Evolutionary conservation across 1,140 invertebrate species (phyloP), one percentile per base, ranked within the genome.

Genomic region (Chionoecetes opilio): DNA sequence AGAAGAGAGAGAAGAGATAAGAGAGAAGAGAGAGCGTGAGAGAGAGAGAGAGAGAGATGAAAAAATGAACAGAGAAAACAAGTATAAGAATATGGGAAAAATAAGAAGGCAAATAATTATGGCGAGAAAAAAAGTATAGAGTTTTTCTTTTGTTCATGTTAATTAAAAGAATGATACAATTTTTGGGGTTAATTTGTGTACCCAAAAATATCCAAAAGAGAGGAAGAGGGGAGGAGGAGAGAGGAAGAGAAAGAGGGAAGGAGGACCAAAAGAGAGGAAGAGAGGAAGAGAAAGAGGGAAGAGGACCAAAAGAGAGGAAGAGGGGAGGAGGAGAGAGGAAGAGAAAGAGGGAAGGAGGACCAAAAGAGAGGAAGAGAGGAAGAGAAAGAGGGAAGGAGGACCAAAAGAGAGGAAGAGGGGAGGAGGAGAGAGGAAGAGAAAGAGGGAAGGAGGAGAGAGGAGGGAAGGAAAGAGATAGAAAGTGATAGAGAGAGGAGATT

Each of bases 121-220:
- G 86, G 86, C 21, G 29, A 38, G 26, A 21, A 38, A 38, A 37
- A 88, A 17, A 1, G 46, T 53, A 17, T 14, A 53, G 46, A 53
- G 46, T 8, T 91, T 75, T 84, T 31, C 91, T 37, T 41, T 38
- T 63, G 82, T 92, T 29, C 6, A 63, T 92, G 34, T 38, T 92
- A 92, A 92, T 92, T 84, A 92, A 92, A 82, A 37, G n/a, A 34
- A 92, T 92, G 38, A 84, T 26, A 6, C 32, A 37, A 53, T 91
- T 92, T 92, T 92, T 26, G 17, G 17, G 82, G 31, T 0, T 29
- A 38, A 84, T 92, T 92, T 82, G 82, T 92, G 91, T 35, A 14
- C 75, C 26, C 32, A 92, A 82, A n/a, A 92, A 92, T 92, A 92
- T 53, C 35, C 26, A 63, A 34, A 82, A 82, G 46, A 37, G 75